phyloP scores from a whole-genome alignment of 2,888 invertebrate genomes.

The Meta bourneti region DNA sequence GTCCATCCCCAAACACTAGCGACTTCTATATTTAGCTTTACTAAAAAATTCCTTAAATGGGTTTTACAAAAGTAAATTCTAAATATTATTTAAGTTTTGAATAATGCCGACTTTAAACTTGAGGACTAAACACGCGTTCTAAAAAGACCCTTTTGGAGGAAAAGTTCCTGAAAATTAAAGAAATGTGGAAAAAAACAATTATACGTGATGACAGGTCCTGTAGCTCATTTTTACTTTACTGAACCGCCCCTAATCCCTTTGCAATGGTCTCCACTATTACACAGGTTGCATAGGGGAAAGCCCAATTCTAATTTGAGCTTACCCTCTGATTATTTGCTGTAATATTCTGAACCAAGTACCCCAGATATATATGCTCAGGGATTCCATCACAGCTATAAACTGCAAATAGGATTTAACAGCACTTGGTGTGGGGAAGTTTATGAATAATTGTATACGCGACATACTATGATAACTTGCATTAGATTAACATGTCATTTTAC shows the following conservation, averaged over 20 bases:
- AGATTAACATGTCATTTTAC: too few species aligned
- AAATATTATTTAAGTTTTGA: too few species aligned
- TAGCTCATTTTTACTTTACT: conserved; percentile 57
- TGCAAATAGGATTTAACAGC: conserved; percentile 69
- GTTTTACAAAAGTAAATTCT: too few species aligned
- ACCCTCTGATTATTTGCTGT: conserved; percentile 68
- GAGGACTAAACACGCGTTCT: too few species aligned
- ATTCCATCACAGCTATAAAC: conserved; percentile 62
- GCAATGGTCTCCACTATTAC: conserved; percentile 34
- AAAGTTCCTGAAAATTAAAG: background rate
- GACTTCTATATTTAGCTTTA: too few species aligned
- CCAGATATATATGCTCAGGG: conserved; percentile 59
- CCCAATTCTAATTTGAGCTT: conserved; percentile 63
- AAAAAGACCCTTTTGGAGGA: too few species aligned
- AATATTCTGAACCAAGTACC: conserved; percentile 42
- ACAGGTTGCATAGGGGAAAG: conserved; percentile 34
- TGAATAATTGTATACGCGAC: too few species aligned
- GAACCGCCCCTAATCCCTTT: conserved; percentile 49
- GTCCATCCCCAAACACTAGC: too few species aligned
- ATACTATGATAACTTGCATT: too few species aligned
- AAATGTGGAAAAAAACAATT: conserved; percentile 42
- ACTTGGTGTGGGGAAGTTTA: conserved; percentile 24
- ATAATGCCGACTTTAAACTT: too few species aligned
- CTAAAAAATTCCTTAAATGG: too few species aligned
- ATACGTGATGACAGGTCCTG: conserved; percentile 39